Conservation (phyloP, 2,797 vertebrate species). For the Danio albolineatus region DNA sequence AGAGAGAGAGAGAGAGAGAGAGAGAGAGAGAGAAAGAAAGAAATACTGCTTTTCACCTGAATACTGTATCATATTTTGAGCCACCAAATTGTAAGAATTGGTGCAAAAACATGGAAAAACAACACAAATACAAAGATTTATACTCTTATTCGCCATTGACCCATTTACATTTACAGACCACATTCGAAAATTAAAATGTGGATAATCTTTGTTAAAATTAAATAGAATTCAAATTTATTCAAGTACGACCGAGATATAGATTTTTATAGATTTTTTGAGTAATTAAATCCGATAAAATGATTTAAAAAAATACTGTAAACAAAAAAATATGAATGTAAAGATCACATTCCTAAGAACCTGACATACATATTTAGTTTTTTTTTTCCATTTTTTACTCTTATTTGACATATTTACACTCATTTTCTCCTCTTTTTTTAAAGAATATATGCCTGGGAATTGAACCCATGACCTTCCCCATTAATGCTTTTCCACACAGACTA, state of each 20-base stretch:
- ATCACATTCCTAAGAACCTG: not conserved
- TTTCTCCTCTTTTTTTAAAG: not conserved
- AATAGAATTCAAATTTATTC: too few species aligned
- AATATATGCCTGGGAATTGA: not conserved
- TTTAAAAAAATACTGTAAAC: not conserved
- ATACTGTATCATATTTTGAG: too few species aligned
- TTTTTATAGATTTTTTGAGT: too few species aligned
- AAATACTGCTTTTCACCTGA: too few species aligned
- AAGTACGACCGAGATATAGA: too few species aligned
- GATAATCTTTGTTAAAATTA: too few species aligned
- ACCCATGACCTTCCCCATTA: constrained; percentile 9
- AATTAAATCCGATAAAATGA: not conserved
- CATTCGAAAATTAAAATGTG: constrained; percentile 44
- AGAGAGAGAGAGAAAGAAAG: too few species aligned
- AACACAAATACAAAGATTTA: too few species aligned
- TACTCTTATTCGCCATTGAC: not conserved
- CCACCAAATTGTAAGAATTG: too few species aligned
- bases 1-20: too few species aligned
- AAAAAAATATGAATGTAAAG: not conserved
- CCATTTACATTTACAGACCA: constrained; percentile 35
- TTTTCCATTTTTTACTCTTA: not conserved
- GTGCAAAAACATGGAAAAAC: too few species aligned
- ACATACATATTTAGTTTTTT: not conserved
- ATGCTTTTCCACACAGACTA: too few species aligned
- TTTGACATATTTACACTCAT: not conserved